Conservation (phyloP, 2,113 vertebrate genomes). For the Uropsilus gracilis region DNA sequence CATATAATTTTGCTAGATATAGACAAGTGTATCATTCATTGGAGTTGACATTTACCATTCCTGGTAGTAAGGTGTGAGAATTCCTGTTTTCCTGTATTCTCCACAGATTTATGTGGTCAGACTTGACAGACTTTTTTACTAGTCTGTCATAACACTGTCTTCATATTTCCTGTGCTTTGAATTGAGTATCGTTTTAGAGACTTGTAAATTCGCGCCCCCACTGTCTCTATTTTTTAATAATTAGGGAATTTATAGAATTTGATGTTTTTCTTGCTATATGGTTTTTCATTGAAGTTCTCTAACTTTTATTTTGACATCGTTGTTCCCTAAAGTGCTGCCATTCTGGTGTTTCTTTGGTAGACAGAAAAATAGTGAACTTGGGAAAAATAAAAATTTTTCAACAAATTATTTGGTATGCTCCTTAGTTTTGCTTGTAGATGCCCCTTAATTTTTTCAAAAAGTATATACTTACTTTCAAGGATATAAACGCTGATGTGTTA, state of each 20-base stretch:
- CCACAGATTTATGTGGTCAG: not conserved
- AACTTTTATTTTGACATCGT: not conserved
- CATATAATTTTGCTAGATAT: not conserved
- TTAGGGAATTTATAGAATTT: not conserved
- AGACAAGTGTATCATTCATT: not conserved
- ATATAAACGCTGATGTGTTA: not conserved
- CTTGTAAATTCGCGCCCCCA: not conserved
- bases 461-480: not conserved
- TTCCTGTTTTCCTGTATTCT: not conserved
- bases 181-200: not conserved
- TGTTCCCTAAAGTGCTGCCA: not conserved
- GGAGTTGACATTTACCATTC: not conserved
- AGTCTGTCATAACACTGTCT: not conserved
- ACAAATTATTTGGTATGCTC: not conserved
- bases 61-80: not conserved
- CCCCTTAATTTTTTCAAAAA: not conserved
- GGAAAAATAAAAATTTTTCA: not conserved
- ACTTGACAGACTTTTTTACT: not conserved
- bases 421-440: not conserved
- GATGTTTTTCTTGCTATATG: not conserved
- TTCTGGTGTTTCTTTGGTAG: not conserved
- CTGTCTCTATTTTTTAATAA: not conserved
- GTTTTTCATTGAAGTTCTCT: not conserved
- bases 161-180: not conserved
- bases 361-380: not conserved